Evolutionary conservation across 2,797 vertebrate species (phyloP).

Genomic region (Uromys caudimaculatus): DNA sequence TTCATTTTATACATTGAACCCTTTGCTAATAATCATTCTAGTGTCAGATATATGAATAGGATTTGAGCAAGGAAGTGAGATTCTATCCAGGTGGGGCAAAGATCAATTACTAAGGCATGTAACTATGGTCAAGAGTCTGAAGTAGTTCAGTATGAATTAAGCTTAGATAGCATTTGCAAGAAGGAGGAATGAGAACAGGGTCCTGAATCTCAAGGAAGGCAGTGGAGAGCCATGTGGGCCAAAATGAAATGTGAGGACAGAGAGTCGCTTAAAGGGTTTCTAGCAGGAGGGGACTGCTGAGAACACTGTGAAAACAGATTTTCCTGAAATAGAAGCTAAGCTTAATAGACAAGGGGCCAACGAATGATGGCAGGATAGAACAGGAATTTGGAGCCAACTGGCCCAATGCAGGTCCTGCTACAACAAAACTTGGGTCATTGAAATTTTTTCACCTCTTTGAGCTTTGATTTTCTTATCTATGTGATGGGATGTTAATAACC

Average conservation of each 20-base stretch:
- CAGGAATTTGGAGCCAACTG: background rate
- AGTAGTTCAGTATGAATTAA: background rate
- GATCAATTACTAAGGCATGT: background rate
- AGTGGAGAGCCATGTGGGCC: background rate
- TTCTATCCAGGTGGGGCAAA: background rate
- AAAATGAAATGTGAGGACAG: background rate
- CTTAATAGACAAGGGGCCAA: background rate
- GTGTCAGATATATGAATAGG: background rate
- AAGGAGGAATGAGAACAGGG: background rate
- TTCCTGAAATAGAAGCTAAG: slow-evolving; percentile 41
- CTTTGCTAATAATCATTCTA: background rate
- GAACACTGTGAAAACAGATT: background rate
- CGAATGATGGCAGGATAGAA: background rate
- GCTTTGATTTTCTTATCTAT: background rate
- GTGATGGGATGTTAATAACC: background rate
- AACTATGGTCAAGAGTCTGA: background rate
- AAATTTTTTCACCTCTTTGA: background rate
- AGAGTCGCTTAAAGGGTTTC: too few relatives aligned
- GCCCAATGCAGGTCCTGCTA: background rate
- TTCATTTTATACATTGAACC: background rate
- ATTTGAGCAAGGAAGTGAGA: background rate
- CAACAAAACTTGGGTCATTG: background rate
- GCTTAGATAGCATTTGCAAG: background rate
- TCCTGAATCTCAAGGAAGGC: background rate
- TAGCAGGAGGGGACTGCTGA: background rate